Percentiles rank a stretch among this genome's conserved stretches.
These are phyloP conservation scores for Aurelia aurita complex sp. Pacific DNA, from an alignment of 30 jellyfish, hydroid and myxozoan genomes.

Conservation along the genomic window DNA sequence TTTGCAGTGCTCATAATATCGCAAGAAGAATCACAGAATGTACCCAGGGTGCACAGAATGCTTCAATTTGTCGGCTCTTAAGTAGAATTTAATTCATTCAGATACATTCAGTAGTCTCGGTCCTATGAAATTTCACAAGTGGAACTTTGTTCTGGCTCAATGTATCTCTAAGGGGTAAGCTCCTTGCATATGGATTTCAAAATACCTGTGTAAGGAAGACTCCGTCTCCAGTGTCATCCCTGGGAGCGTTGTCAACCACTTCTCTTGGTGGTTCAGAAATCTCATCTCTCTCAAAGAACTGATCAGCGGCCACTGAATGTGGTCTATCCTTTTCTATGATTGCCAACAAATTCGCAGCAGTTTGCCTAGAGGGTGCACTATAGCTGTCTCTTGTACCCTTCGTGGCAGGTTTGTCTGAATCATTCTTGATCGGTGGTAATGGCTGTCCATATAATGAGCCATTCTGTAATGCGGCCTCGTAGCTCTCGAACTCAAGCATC, in stretches of 20 bases:
- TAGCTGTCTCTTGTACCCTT: slow-evolving; percentile 2
- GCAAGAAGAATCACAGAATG: no score
- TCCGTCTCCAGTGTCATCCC: slow-evolving; percentile 14
- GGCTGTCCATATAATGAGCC: slow-evolving; percentile 35
- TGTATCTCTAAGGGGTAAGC: no score
- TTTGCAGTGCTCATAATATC: no score
- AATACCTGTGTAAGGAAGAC: slow-evolving; percentile 66
- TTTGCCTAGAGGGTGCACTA: slow-evolving; percentile 28
- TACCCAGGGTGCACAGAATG: no score
- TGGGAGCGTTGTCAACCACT: neutral
- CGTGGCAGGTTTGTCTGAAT: neutral
- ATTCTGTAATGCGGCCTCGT: slow-evolving; percentile 59
- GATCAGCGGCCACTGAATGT: slow-evolving; percentile 39
- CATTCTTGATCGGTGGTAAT: slow-evolving; percentile 25
- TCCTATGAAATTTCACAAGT: no score
- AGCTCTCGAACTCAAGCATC: slow-evolving; percentile 64
- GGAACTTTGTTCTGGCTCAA: no score
- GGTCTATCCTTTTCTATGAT: neutral
- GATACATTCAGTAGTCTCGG: no score
- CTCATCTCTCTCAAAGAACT: neutral
- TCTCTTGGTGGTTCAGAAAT: neutral
- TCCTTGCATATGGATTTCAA: neutral
- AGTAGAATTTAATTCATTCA: no score
- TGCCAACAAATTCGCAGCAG: no score
- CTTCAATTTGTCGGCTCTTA: no score